Evolutionary conservation across 2,797 vertebrate species (phyloP), one percentile per base, ranked within the genome.

Genomic region (Helarctos malayanus): DNA sequence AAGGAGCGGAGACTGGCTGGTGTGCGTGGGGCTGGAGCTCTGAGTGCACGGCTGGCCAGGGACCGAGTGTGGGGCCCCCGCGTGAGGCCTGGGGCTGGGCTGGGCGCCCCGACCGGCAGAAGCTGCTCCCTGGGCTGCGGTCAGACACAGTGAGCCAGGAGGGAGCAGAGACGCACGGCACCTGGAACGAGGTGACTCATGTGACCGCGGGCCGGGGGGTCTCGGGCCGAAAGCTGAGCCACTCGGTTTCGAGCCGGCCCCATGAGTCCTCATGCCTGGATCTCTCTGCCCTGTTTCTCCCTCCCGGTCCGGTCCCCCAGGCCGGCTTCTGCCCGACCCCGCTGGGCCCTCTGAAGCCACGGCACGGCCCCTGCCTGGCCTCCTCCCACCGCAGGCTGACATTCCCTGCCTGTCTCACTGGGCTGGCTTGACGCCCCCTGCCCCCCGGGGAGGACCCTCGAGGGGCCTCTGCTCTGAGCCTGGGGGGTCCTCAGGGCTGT

Each of bases 1-100:
- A n/a, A 41, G 1, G 18, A 84, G 18, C 7, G 25, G n/a, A 57
- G 11, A 4, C 4, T 0, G 0, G 14, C 41, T 0, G 38, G 12
- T 5, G 0, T 8, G 56, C 3, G 49, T 4, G 38, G 49, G 29
- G 10, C 18, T 9, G 41, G 32, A 32, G n/a, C 27, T 56, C 2
- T 4, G 23, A 18, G 75, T 6, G 0, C 25, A 3, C 3, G 2
- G 45, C 45, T 13, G 29, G 35, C 23, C 25, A 2, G 7, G 21
- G n/a, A 8, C 15, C 1, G 45, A 6, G 38, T 3, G 5, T 1
- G 32, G 49, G 57, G 25, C 19, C 76, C 16, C 7, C 2, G n/a
- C 11, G 3, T 25, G 27, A 45, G 32, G 23, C 56, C 56, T 52
- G 18, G 38, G 35, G 78, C 59, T 54, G 75, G 54, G 54, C 63